Evolutionary conservation across 2,888 invertebrate species (phyloP).

Genomic region (Cantharis flavilabris): DNA sequence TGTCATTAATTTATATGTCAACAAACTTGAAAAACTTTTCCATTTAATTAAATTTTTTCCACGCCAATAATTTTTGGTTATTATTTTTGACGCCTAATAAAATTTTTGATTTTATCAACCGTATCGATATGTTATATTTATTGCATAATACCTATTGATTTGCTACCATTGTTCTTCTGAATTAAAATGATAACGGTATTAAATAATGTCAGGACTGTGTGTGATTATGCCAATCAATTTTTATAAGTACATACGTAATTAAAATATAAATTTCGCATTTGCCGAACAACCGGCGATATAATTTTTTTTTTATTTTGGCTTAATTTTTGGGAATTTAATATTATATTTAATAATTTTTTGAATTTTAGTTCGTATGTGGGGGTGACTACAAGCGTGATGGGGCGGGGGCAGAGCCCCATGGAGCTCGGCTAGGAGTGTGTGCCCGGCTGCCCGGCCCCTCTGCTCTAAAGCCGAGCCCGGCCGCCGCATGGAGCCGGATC

Average conservation of each 20-base stretch:
- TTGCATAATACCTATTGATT: background rate
- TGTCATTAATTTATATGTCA: background rate
- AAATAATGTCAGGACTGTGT: background rate
- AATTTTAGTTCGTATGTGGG: constrained; percentile 69
- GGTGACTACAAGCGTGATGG: constrained; percentile 81
- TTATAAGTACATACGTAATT: background rate
- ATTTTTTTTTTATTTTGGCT: background rate
- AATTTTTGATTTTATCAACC: background rate
- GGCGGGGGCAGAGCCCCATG: constrained; percentile 80
- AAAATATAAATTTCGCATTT: background rate
- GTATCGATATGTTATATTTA: background rate
- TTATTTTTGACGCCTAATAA: background rate
- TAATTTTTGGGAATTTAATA: background rate
- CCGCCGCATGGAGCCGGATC: constrained; percentile 50
- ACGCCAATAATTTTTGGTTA: background rate
- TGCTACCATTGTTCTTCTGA: background rate
- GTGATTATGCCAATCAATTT: background rate
- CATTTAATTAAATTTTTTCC: background rate
- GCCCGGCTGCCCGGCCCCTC: constrained; percentile 72
- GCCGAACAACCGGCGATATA: background rate
- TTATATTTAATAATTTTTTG: constrained; percentile 23
- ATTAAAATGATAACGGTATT: background rate
- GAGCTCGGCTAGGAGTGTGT: constrained; percentile 83
- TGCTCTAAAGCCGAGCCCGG: constrained; percentile 43
- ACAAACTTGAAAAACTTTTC: background rate